Percentiles rank a stretch among this genome's conserved stretches.
These are phyloP conservation scores for Rhinichthys osculus DNA, from an alignment of 2,797 vertebrate genomes.

Conservation along the genomic window DNA sequence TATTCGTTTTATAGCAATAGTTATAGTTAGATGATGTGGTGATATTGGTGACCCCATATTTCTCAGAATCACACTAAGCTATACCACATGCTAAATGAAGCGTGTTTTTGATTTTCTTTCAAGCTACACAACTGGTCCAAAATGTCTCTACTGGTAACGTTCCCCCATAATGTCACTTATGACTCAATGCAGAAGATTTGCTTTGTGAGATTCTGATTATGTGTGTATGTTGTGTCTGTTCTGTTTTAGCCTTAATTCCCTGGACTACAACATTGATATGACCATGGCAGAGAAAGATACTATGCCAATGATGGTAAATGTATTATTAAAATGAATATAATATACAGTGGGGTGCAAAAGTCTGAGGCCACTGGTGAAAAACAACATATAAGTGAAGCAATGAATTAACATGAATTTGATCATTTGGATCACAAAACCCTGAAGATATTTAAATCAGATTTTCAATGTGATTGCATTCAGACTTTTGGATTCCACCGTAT, in stretches of 20 bases:
- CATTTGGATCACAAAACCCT: neutral
- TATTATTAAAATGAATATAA: neutral
- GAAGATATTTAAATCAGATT: neutral
- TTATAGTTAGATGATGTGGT: neutral
- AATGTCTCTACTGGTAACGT: constrained; percentile 27
- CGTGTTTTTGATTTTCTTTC: constrained; percentile 4
- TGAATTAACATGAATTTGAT: neutral
- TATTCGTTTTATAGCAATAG: constrained; percentile 48
- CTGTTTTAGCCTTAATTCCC: constrained; percentile 82
- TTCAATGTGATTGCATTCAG: neutral
- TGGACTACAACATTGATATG: constrained; percentile 81
- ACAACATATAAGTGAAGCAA: neutral
- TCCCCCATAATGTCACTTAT: neutral
- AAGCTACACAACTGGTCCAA: constrained; percentile 12
- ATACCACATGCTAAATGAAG: constrained; percentile 1
- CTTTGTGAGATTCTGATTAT: constrained; percentile 47
- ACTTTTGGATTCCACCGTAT: neutral
- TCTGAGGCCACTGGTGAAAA: neutral
- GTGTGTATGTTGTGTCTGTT: constrained; percentile 41
- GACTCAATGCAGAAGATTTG: neutral
- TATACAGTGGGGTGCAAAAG: constrained; percentile 1
- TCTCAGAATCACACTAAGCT: constrained; percentile 21
- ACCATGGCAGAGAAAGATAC: constrained; percentile 58
- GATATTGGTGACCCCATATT: neutral
- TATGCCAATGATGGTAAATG: constrained; percentile 68